Base-by-base conservation (phyloP, 2,113 vertebrate genomes). In the Rhipidura dahli region DNA sequence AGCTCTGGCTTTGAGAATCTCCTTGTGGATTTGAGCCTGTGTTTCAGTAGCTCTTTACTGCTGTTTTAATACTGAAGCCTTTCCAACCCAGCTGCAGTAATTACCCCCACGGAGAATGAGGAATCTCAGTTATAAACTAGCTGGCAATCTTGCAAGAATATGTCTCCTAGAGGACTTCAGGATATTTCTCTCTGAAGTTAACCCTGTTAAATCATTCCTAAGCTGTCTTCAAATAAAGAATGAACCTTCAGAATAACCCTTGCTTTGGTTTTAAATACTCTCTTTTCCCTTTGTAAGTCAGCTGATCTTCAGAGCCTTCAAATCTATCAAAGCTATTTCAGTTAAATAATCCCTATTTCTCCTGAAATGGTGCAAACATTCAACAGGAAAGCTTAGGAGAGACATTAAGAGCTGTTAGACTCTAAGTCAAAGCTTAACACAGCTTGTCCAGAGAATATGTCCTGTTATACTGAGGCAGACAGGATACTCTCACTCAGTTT, bases 191-290 rank as follows among this genome's bases (percentile, higher is more conserved):
- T 93, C 75, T 63, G 65, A 89, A 91, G 92, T 94, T 95, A 97
- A 95, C 94, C 68, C 94, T 90, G 88, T 91, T 97, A 97, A 97
- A 97, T 97, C 81, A 94, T 94, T 91, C 87, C 54, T 93, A 91
- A 95, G 61, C 90, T 91, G 65, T 91, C 89, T 92, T 87, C 84
- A 90, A 90, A 93, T 91, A 92, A 90, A 94, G 69, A 96, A 86
- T 76, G 78, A 91, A 75, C 83, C 57, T 89, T 81, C 42, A 86
- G 45, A 81, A 61, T 84, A 96, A 92, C 84, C 47, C 50, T 90
- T 95, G 50, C 56, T 96, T 95, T 61, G 65, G 47, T 82, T 95
- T 94, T 76, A 93, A 93, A 82, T 73, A 61, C 44, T 72, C 50
- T 60, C 39, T 84, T 94, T 93, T 82, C 68, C 57, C 54, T 71